Evolutionary conservation across 2,797 vertebrate genomes (phyloP).

Genomic region (Paratrypauchen microcephalus): DNA sequence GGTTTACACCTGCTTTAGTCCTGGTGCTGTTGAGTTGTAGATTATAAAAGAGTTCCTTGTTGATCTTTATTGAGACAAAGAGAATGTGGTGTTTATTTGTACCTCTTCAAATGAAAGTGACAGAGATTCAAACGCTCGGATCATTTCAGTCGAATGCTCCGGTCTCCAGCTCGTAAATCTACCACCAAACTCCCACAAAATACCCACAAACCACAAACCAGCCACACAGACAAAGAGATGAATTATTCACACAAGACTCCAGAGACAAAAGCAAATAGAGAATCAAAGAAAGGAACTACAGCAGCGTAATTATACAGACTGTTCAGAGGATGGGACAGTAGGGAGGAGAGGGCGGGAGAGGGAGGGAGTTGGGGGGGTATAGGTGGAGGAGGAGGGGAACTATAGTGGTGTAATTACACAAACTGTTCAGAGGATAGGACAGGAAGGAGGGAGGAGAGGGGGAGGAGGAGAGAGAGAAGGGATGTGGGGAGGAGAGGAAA

Average conservation of each 20-base stretch:
- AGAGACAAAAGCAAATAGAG: slow-evolving; percentile 70
- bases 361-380: background rate
- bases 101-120: slow-evolving; percentile 26
- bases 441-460: background rate
- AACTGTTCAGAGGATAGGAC: too few species aligned
- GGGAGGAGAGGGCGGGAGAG: background rate
- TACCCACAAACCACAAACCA: slow-evolving; percentile 51
- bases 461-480: background rate
- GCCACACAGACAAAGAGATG: slow-evolving; percentile 66
- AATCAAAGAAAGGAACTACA: slow-evolving; percentile 56
- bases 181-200: slow-evolving; percentile 48
- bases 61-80: slow-evolving; percentile 2
- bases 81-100: background rate
- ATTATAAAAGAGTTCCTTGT: background rate
- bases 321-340: slow-evolving; percentile 50
- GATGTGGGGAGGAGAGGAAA: background rate
- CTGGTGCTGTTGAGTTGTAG: background rate
- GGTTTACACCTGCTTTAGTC: background rate
- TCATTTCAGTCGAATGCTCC: slow-evolving; percentile 47
- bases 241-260: slow-evolving; percentile 72
- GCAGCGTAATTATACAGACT: slow-evolving; percentile 80
- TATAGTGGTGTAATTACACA: too few species aligned
- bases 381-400: background rate
- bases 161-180: slow-evolving; percentile 59
- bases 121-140: slow-evolving; percentile 46